Evolutionary conservation across 2,113 vertebrate genomes (phyloP), one percentile per base, ranked within the genome.

Genomic region (Amblyopsis rosae): DNA sequence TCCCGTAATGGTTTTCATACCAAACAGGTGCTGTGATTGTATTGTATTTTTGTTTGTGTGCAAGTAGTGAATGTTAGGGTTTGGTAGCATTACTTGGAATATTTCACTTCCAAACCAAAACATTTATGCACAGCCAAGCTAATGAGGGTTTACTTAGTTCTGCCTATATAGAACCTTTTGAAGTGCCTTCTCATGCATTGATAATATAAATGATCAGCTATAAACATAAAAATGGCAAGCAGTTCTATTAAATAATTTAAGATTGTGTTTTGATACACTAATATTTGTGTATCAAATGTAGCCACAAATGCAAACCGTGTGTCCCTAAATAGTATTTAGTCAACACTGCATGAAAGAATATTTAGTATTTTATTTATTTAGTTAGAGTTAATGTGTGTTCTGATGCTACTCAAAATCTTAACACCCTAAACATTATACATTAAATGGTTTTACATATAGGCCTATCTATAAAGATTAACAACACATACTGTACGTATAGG

Each of bases 251-350:
- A 41, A 41, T 5, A 6, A 41, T 41, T 41, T 6, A 5, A 41
- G 35, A 41, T 41, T 41, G 35, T 41, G 4, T 41, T 5, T 41
- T 41, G 26, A 26, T 26, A 26, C 26, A 26, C 26, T 26, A 26
- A 26, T 26, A 26, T 26, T 26, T 26, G 35, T 7, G 35, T 41
- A 41, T 41, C 35, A 41, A 41, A 41, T 0, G 35, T 8, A 41
- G 35, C 35, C 35, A 26, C 26, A 26, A 26, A 26, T 26, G 26
- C 26, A 26, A 26, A 2, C 26, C 3, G 26, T 26, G 33, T 12
- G 61, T 82, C 67, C 82, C 75, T 90, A 86, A 90, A 89, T 82
- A 80, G 66, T 80, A 59, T 72, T 80, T 77, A 69, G 8, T 73
- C 78, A 55, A 64, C 60, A 35, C 33, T 11, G 47, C 9, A 69